These are phyloP conservation scores for Dicycla oo DNA, from an alignment of 2,888 invertebrate genomes.

Conservation along the genomic window DNA sequence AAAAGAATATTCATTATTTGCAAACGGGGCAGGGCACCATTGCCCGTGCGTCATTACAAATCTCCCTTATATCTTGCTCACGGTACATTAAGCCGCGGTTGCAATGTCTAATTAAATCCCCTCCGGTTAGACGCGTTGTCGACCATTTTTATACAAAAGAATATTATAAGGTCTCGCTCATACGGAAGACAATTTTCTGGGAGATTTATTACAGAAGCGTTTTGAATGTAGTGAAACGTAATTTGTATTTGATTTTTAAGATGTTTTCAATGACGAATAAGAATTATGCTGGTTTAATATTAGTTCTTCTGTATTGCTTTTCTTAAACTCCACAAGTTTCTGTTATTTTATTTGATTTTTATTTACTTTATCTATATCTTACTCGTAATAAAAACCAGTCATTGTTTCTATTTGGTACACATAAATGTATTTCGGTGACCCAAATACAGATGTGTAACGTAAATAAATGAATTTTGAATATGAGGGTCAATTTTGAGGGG, in stretches of 20 bases:
- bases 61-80: conserved; percentile 82
- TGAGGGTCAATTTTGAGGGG: too few relatives aligned
- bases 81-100: conserved; percentile 83
- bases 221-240: not conserved
- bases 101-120: conserved; percentile 86
- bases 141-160: conserved; percentile 75
- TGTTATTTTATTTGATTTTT: not conserved
- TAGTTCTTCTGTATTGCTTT: not conserved
- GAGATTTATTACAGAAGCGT: conserved; percentile 23
- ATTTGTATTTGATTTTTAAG: conserved; percentile 10
- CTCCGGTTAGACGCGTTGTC: conserved; percentile 74
- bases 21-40: conserved; percentile 51
- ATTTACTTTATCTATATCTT: not conserved
- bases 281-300: not conserved
- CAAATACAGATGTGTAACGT: too few relatives aligned
- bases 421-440: too few relatives aligned
- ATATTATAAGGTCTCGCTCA: conserved; percentile 69
- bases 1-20: conserved; percentile 60
- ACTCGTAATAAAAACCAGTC: not conserved
- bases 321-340: too few relatives aligned
- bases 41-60: conserved; percentile 74
- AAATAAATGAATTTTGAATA: too few relatives aligned
- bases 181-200: conserved; percentile 47
- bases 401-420: not conserved
- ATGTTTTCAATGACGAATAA: too few relatives aligned